Evolutionary conservation across 2,888 invertebrate species (phyloP).

Genomic region (Reticulitermes lucifugus): DNA sequence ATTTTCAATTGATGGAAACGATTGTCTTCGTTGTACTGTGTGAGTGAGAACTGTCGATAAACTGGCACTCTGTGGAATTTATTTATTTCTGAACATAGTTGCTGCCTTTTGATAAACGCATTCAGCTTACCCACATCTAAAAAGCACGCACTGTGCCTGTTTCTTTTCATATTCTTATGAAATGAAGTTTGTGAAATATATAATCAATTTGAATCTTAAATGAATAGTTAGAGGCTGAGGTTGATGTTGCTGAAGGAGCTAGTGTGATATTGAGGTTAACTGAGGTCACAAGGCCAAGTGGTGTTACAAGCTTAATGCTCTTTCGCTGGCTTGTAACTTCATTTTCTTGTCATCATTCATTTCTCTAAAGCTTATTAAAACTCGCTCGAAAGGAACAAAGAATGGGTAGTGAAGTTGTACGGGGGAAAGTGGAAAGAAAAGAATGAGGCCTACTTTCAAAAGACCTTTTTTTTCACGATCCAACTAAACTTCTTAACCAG

Average conservation of each 20-base stretch:
- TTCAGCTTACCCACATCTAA: too few species aligned
- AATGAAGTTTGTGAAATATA: too few species aligned
- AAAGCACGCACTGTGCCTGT: too few species aligned
- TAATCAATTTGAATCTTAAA: too few species aligned
- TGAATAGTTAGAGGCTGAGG: too few species aligned
- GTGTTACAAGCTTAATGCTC: slow-evolving; percentile 15
- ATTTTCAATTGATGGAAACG: too few species aligned
- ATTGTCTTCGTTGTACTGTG: too few species aligned
- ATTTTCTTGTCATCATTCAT: slow-evolving; percentile 46
- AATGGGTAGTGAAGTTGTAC: not conserved
- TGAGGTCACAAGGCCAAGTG: slow-evolving; percentile 41
- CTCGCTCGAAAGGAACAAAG: not conserved
- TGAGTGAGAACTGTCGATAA: too few species aligned
- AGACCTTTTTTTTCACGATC: slow-evolving; percentile 15
- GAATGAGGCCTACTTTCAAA: slow-evolving; percentile 9
- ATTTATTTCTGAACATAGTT: too few species aligned
- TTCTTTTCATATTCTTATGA: too few species aligned
- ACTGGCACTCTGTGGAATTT: too few species aligned
- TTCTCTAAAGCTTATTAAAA: slow-evolving; percentile 39
- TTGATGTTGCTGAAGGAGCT: not conserved
- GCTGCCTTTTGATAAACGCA: too few species aligned
- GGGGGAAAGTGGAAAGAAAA: slow-evolving; percentile 24
- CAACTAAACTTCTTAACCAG: slow-evolving; percentile 31
- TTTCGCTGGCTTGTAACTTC: slow-evolving; percentile 32
- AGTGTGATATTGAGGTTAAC: slow-evolving; percentile 1